Base-by-base conservation (phyloP, 1,140 invertebrate species). In the Chironomus tepperi region DNA sequence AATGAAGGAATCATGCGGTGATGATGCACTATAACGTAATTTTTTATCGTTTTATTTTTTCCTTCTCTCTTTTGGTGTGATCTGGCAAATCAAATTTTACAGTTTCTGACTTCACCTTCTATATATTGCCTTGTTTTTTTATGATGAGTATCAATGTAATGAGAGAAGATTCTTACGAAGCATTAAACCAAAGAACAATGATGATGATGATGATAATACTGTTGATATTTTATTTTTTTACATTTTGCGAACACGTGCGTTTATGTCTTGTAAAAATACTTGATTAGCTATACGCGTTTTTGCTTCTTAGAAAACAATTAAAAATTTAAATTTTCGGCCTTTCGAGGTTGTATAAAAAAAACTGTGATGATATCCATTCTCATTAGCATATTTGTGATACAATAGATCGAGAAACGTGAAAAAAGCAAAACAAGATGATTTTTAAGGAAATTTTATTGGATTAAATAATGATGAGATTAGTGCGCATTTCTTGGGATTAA, bases 311-410 rank as follows among this genome's bases (percentile, higher is more conserved):
- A 57, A 57, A 57, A n/a, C 47, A 57, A 57, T 57, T 57, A 57
- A 57, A 57, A 57, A 57, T 57, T 57, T 57, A 57, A 57, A 57
- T 57, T 57, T 57, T 57, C 47, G 47, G 47, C 47, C 47, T 57
- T 57, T 57, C 12, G 47, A 57, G 47, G 47, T 15, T 57, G 47
- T n/a, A 57, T 57, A n/a, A 57, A 47, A 43, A 47, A n/a, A 57
- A 1, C n/a, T 15, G 12, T 12, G 47, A 57, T 57, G 47, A n/a
- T n/a, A n/a, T 57, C 3, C 24, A 34, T 34, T 12, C 47, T 57
- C 47, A 57, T 57, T 57, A 57, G 47, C 47, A 57, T 57, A 57
- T 57, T 34, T 34, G 24, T 34, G 24, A 34, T 34, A 34, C 5
- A 34, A 34, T 34, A 34, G 24, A 34, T 34, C 5, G 24, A 34